Base-by-base conservation (phyloP, 2,888 invertebrate genomes). In the Hydraecia micacea region DNA sequence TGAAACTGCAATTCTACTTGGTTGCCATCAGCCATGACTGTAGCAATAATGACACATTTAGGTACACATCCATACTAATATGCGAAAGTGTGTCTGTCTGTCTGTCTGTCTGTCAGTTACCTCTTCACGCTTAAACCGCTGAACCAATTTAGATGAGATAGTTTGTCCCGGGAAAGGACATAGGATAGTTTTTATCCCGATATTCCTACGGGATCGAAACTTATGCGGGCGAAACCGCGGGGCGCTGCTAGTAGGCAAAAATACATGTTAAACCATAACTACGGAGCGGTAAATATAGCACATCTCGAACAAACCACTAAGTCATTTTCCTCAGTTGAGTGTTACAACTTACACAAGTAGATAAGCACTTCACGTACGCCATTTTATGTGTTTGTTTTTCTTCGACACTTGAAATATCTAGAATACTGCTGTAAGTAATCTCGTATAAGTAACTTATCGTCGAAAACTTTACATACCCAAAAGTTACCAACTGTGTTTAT, bases 291-390 rank as follows among this genome's bases (percentile, higher is more conserved):
- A 79, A 79, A 83, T 75, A 79, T 86, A 79, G 79, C 86, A 77
- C 73, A 76, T 73, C 68, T 69, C 63, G 36, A 32, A 67, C 80
- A 75, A 66, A 73, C 60, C 62, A 39, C 49, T 21, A 82, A 73
- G 83, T 83, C 55, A 80, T 88, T 88, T 87, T 87, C 88, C 88
- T 86, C 77, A 86, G 77, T 86, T 39, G 70, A 82, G 75, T 84
- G 69, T 83, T 77, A 80, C 62, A 72, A 86, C 78, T 83, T 79
- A 80, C 69, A 81, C 74, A 75, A 73, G 49, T 15, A 84, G 84
- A 88, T 86, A 88, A 87, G 63, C 71, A 63, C 60, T 83, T 72
- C 73, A 75, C 67, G 66, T 72, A 71, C 84, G 73, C 79, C 58
- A 80, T 86, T 86, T 83, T 75, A 83, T 78, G 62, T 70, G 81